A percentile compares a stretch with the other conserved stretches of the same genome.
These are phyloP conservation scores for Tupiocoris notatus DNA, from an alignment of 2,888 invertebrate genomes.

Conservation along the genomic window DNA sequence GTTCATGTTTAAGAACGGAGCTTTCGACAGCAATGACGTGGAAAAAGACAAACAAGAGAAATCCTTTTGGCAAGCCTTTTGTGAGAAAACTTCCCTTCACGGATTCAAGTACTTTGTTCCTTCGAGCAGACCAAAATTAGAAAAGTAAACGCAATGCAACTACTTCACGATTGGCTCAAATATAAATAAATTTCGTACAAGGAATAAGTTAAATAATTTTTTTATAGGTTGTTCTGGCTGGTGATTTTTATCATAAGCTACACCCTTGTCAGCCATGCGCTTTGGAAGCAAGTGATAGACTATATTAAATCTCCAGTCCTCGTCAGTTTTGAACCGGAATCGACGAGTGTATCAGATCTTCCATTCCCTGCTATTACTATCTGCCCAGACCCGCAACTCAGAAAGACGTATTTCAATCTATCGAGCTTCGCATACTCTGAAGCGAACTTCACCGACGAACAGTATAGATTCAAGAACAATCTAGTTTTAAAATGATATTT, in stretches of 20 bases:
- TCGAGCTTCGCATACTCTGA: neutral
- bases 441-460: constrained; percentile 12
- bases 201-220: too few species aligned
- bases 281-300: constrained; percentile 21
- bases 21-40: too few species aligned
- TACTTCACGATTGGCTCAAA: too few species aligned
- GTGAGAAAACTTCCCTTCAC: constrained; percentile 39
- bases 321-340: constrained; percentile 40
- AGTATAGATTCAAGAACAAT: constrained; percentile 14
- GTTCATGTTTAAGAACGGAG: too few species aligned
- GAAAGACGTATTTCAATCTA: constrained; percentile 32
- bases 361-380: constrained; percentile 44
- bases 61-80: too few species aligned
- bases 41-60: too few species aligned
- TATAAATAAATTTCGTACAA: too few species aligned
- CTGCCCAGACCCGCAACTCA: constrained; percentile 41
- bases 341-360: constrained; percentile 24
- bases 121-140: constrained; percentile 33
- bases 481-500: too few species aligned
- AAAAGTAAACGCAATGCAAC: constrained; percentile 29
- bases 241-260: constrained; percentile 25
- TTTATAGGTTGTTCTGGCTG: constrained; percentile 40
- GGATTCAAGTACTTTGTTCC: constrained; percentile 40
- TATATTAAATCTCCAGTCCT: constrained; percentile 31
- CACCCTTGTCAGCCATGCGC: neutral